phyloP scores from a whole-genome alignment of 1,140 invertebrate species.

The Ceratina australensis region DNA sequence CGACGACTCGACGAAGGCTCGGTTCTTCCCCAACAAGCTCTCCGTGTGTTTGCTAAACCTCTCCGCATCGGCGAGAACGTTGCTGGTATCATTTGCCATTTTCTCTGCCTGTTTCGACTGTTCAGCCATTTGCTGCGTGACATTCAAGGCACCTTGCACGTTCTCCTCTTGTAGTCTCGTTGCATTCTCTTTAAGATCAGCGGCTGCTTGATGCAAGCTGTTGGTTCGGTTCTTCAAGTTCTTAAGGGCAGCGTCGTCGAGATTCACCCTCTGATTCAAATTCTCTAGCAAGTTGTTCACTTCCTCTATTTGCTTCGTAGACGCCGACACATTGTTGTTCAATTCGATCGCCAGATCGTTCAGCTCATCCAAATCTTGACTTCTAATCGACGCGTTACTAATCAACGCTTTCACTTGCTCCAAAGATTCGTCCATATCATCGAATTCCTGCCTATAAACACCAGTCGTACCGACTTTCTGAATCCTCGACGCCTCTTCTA shows the following conservation, averaged over 20 bases:
- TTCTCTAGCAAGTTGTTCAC: constrained; percentile 85
- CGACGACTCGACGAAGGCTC: constrained; percentile 85
- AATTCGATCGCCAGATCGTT: constrained; percentile 81
- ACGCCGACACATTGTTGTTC: constrained; percentile 79
- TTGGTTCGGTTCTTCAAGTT: constrained; percentile 87
- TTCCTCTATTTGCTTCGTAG: constrained; percentile 81
- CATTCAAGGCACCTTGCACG: constrained; percentile 95
- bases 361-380: constrained; percentile 86
- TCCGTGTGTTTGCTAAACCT: constrained; percentile 91
- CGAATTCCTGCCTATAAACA: constrained; percentile 96
- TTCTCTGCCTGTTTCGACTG: constrained; percentile 85
- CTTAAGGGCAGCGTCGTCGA: constrained; percentile 88
- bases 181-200: constrained; percentile 90
- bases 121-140: constrained; percentile 90
- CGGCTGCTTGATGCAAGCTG: constrained; percentile 86
- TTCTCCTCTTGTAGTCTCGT: constrained; percentile 96
- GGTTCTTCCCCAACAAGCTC: constrained; percentile 86
- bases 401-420: constrained; percentile 88
- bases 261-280: constrained; percentile 88
- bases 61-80: constrained; percentile 87
- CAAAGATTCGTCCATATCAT: constrained; percentile 92
- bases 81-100: constrained; percentile 80
- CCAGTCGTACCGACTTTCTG: constrained; percentile 95
- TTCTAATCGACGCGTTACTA: constrained; percentile 87
- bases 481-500: constrained; percentile 93